Evolutionary conservation across 2,797 vertebrate species (phyloP).

Genomic region (Gymnocypris eckloni): DNA sequence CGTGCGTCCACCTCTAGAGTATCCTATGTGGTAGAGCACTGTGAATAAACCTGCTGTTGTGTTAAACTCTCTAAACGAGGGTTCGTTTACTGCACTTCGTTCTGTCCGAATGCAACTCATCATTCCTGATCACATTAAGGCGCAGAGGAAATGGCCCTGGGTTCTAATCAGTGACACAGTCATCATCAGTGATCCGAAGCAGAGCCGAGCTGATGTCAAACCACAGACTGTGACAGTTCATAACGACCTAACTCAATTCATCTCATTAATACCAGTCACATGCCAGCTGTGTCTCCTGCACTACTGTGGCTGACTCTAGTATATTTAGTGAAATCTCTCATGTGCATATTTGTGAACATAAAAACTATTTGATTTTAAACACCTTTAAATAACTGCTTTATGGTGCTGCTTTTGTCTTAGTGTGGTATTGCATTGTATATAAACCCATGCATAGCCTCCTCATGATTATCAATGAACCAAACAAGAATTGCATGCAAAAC

Average conservation of each 20-base stretch:
- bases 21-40: background rate
- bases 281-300: background rate
- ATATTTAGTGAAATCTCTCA: background rate
- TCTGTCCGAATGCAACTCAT: conserved; percentile 28
- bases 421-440: background rate
- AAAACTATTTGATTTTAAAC: background rate
- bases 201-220: background rate
- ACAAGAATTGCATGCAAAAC: background rate
- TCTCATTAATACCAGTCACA: background rate
- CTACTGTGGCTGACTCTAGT: too few species aligned
- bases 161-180: conserved; percentile 56
- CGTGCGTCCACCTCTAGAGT: too few species aligned
- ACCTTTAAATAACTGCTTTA: background rate
- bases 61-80: background rate
- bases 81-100: background rate
- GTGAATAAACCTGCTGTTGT: too few species aligned
- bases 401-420: background rate
- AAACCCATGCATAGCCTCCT: background rate
- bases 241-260: background rate
- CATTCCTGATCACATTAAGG: conserved; percentile 67
- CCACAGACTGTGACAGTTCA: background rate
- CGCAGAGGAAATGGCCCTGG: conserved; percentile 69
- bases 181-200: too few species aligned
- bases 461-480: too few species aligned
- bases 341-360: background rate